A percentile compares a stretch with the other conserved stretches of the same genome.
Conservation (phyloP, 2,113 vertebrate genomes). For the Coptodon bakossiorum region DNA sequence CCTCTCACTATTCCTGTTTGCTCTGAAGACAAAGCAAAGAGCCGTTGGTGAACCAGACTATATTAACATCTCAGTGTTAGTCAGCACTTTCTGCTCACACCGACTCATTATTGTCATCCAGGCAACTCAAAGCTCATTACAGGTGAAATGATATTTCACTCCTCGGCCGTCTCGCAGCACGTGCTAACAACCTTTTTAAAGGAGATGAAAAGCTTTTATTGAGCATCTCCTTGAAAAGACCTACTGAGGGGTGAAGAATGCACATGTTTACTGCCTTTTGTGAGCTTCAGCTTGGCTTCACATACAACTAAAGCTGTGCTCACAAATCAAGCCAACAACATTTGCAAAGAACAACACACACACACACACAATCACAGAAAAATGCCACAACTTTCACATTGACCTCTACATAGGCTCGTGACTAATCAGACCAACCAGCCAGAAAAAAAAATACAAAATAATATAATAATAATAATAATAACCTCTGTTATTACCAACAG, state of each 20-base stretch:
- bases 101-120: conserved; percentile 32
- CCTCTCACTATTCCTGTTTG: background rate
- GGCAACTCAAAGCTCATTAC: conserved; percentile 16
- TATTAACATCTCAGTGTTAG: conserved; percentile 26
- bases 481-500: background rate
- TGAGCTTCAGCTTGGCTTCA: conserved; percentile 18
- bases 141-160: conserved; percentile 46
- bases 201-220: background rate
- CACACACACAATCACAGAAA: background rate
- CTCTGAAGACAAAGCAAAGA: conserved; percentile 21
- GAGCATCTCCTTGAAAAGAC: conserved; percentile 43
- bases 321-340: conserved; percentile 24
- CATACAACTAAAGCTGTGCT: background rate
- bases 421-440: conserved; percentile 19
- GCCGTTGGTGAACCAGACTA: conserved; percentile 6
- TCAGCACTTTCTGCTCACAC: conserved; percentile 7
- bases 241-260: conserved; percentile 30
- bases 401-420: background rate
- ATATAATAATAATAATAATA: background rate
- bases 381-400: background rate
- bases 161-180: background rate
- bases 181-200: conserved; percentile 26
- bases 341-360: background rate
- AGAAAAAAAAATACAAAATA: background rate
- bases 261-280: conserved; percentile 25